Percentiles rank a stretch among this genome's conserved stretches.
Evolutionary conservation across 2,888 invertebrate genomes (phyloP).

Genomic region (Cosmorhoe ocellata): DNA sequence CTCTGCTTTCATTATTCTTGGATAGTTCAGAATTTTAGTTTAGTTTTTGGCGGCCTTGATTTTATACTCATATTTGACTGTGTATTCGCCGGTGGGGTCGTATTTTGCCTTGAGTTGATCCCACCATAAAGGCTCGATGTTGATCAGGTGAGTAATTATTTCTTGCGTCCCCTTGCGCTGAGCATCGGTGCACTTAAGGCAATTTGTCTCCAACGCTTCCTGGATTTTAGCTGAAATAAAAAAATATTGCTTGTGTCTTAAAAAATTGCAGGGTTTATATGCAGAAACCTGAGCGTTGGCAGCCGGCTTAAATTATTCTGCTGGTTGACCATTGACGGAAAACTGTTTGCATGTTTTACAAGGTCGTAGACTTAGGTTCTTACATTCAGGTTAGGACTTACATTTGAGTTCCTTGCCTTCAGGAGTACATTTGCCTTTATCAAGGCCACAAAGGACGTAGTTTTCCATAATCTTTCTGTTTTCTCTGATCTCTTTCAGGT

Average conservation of each 20-base stretch:
- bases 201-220: slow-evolving; percentile 55
- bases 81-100: slow-evolving; percentile 58
- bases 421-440: slow-evolving; percentile 84
- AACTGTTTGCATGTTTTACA: too few relatives aligned
- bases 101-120: slow-evolving; percentile 56
- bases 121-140: slow-evolving; percentile 59
- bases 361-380: too few relatives aligned
- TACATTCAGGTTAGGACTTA: too few relatives aligned
- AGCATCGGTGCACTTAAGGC: slow-evolving; percentile 48
- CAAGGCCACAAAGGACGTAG: slow-evolving; percentile 86
- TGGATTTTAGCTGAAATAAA: slow-evolving; percentile 45
- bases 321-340: too few relatives aligned
- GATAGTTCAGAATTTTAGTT: too few relatives aligned
- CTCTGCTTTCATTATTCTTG: too few relatives aligned
- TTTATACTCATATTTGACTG: slow-evolving; percentile 49
- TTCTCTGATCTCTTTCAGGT: slow-evolving; percentile 84
- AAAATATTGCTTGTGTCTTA: too few relatives aligned
- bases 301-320: too few relatives aligned
- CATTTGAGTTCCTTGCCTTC: slow-evolving; percentile 87
- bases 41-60: too few relatives aligned
- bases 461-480: slow-evolving; percentile 84
- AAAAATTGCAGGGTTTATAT: too few relatives aligned
- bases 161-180: slow-evolving; percentile 47
- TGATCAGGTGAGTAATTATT: slow-evolving; percentile 53
- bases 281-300: too few relatives aligned